Conservation (phyloP, 2,797 vertebrate species). For the Thamnophis elegans region DNA sequence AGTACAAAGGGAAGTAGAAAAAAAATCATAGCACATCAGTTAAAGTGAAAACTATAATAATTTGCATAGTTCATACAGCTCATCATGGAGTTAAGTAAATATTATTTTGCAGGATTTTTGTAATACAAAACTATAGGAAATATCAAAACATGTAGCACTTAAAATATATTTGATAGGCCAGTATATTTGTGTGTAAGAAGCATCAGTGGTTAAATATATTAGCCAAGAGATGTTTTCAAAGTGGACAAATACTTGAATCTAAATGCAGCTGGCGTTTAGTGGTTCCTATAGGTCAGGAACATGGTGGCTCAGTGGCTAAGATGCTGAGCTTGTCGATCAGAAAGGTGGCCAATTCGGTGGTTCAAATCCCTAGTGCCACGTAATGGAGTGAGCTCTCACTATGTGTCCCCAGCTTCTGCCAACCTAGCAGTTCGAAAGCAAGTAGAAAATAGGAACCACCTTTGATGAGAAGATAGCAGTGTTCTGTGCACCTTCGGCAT, state of each 20-base stretch:
- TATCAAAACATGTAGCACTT: background rate
- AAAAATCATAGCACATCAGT: background rate
- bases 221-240: background rate
- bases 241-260: background rate
- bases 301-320: too few relatives aligned
- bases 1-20: background rate
- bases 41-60: background rate
- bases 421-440: too few relatives aligned
- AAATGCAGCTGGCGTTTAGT: background rate
- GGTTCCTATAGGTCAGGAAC: background rate
- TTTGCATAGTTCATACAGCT: background rate
- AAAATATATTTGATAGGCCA: background rate
- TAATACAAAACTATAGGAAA: background rate
- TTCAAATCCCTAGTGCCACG: too few relatives aligned
- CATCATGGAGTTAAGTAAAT: background rate
- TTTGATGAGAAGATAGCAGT: too few relatives aligned
- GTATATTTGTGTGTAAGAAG: background rate
- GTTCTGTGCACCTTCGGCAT: too few relatives aligned
- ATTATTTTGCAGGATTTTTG: background rate
- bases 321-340: too few relatives aligned
- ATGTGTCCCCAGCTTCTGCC: too few relatives aligned
- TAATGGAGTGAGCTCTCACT: too few relatives aligned
- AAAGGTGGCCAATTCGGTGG: too few relatives aligned
- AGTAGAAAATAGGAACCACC: too few relatives aligned
- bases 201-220: background rate